Percentiles rank a stretch among this genome's conserved stretches.
Conservation (phyloP, 2,888 invertebrate genomes). For the Rhodophaea formosa region DNA sequence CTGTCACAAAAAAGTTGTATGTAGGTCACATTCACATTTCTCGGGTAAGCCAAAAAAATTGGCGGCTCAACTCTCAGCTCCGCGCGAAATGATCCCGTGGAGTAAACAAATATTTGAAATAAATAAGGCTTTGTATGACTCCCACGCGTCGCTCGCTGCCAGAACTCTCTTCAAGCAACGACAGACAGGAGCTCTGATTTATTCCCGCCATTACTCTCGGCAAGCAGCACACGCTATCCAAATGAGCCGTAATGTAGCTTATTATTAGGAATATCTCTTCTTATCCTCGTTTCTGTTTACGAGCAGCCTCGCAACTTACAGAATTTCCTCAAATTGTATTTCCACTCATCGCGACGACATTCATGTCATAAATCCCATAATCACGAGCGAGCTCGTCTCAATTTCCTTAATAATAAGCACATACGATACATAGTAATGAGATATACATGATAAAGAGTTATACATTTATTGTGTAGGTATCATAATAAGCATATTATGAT, state of each 20-base stretch:
- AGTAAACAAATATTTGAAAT: constrained; percentile 61
- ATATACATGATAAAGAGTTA: no score
- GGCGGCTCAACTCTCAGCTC: constrained; percentile 32
- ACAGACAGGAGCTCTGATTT: constrained; percentile 42
- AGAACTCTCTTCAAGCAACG: constrained; percentile 33
- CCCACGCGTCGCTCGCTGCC: constrained; percentile 27
- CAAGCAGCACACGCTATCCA: constrained; percentile 36
- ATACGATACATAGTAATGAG: no score
- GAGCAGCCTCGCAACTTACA: constrained; percentile 23
- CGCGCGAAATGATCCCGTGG: constrained; percentile 40
- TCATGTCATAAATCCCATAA: no score
- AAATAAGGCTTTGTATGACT: constrained; percentile 53
- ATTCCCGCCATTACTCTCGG: constrained; percentile 51
- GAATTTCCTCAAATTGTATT: constrained; percentile 28
- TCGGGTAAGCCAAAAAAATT: constrained; percentile 37
- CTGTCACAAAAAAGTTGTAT: constrained; percentile 15
- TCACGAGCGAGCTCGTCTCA: no score
- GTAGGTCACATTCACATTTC: constrained; percentile 26
- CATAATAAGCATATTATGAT: no score
- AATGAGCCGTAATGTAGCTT: constrained; percentile 34
- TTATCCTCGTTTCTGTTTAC: constrained; percentile 25
- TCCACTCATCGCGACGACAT: background rate
- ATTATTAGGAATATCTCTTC: constrained; percentile 31
- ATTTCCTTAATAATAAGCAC: no score
- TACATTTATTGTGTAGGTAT: no score